Evolutionary conservation across 64 coral and sea anemone species (phyloP), one percentile per base, ranked within the genome.

Genomic region (Exaiptasia diaphana): DNA sequence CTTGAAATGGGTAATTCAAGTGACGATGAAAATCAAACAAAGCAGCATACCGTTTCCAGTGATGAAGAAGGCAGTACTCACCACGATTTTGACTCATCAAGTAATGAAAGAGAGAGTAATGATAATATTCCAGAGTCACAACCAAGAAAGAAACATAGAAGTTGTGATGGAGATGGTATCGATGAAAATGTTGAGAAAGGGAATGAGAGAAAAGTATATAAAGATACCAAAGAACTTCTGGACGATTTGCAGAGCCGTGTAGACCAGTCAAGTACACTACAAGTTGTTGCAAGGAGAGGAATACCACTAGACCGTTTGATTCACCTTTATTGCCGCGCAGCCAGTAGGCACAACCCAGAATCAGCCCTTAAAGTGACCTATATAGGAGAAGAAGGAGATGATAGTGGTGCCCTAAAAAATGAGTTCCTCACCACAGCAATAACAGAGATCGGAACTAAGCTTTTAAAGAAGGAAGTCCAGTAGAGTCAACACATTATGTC

Each of bases 311-410:
- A 73, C 28, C 59, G 70, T 27, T 56, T 82, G 31, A 41, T 90
- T 38, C 52, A 39, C 30, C 71, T 82, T 50, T 82, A 71, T 78
- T 34, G 62, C 25, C 64, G 73, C 35, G 87, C 62, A 34, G 50
- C 70, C 43, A 82, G 73, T 63, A 90, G 52, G 49, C 79, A 90
- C 55, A 62, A 53, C 50, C 68, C 53, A 40, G 61, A 83, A 54
- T 50, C 52, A 63, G 37, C 71, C 54, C 50, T 83, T 45, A 68
- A 40, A 76, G 79, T 90, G 10, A 75, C 29, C 37, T 90, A 76
- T 49, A 44, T 90, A 22, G 78, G 78, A 38, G 87, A 77, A 67
- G 72, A 68, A 43, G 79, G 78, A 41, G 82, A 67, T 82, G 87
- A 90, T 76, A 64, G 46, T 67, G 87, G 78, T 25, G 60, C 79